These are phyloP conservation scores for Siderastrea siderea DNA, from an alignment of 92 coral and sea anemone genomes.

Conservation along the genomic window DNA sequence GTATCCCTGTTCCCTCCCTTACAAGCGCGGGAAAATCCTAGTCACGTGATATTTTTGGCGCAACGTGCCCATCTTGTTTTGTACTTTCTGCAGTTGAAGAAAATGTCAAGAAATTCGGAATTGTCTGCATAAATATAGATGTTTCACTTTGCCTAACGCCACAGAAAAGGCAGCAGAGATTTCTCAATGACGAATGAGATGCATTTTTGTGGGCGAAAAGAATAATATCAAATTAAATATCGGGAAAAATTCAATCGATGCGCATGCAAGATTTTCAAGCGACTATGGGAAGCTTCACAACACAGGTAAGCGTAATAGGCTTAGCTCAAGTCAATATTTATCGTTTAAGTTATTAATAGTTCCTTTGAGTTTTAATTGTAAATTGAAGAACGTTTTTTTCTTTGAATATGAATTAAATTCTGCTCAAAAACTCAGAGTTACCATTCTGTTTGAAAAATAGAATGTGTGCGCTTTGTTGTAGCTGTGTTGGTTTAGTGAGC, in stretches of 20 bases:
- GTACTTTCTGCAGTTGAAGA: neutral
- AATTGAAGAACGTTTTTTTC: neutral
- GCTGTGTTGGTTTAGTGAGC: too few relatives aligned
- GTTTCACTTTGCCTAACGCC: neutral
- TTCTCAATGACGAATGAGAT: too few relatives aligned
- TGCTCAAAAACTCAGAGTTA: too few relatives aligned
- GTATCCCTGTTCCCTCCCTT: neutral
- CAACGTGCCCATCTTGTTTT: neutral
- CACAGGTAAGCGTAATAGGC: neutral
- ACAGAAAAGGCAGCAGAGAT: too few relatives aligned
- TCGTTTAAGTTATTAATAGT: neutral
- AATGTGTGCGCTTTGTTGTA: too few relatives aligned
- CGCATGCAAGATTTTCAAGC: neutral
- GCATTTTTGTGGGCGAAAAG: too few relatives aligned
- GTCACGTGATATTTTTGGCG: neutral
- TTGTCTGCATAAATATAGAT: too few relatives aligned
- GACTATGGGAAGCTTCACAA: neutral
- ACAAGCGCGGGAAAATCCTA: conserved; percentile 2
- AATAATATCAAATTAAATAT: too few relatives aligned
- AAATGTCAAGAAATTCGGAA: neutral
- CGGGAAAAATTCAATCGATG: neutral
- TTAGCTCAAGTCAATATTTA: too few relatives aligned
- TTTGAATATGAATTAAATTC: too few relatives aligned
- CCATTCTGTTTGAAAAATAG: too few relatives aligned
- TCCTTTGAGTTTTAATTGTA: neutral